Base-by-base conservation (phyloP, 2,113 vertebrate genomes). In the Philantomba maxwellii region DNA sequence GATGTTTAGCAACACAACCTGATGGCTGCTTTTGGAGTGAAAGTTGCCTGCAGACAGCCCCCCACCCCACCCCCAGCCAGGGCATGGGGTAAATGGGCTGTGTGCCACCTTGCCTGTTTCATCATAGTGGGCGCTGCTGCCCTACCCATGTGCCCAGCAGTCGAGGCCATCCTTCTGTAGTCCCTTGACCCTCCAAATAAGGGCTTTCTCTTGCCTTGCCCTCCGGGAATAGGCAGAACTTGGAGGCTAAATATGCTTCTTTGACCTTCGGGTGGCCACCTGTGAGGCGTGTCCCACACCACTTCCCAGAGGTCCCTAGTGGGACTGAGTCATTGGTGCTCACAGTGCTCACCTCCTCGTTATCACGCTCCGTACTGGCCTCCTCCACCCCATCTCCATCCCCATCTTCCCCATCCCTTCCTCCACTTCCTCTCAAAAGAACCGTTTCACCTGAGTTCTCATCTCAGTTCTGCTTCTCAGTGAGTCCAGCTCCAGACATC, bases 81-180 rank as follows among this genome's bases (percentile, higher is more conserved):
- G 45, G 26, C 57, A 0, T 7, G 23, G 58, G 12, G 30, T 57
- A 5, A 1, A 0, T 4, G 47, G 19, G 43, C 26, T 2, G n/a
- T 47, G 13, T 2, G 39, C 7, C 4, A 47, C 30, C 17, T 45
- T 83, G 89, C 30, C 43, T 5, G 12, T 55, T 17, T 39, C 45
- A 2, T 1, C 7, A 30, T 2, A 28, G 80, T 43, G 4, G 77
- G 36, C 0, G 23, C 28, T 53, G 66, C 57, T 5, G 10, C 21
- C 86, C 33, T 47, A 36, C 45, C 51, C 66, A 1, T 1, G 2
- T 2, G 23, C 6, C 80, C 30, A 2, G 36, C 17, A 3, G 30
- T 26, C 25, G 1, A 14, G 0, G 28, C 53, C 1, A 0, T 45
- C 16, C 81, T 51, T 45, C 49, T 14, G 30, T 2, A 16, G 15